Conservation (phyloP, 2,888 invertebrate species). For the Aspidapion aeneum region DNA sequence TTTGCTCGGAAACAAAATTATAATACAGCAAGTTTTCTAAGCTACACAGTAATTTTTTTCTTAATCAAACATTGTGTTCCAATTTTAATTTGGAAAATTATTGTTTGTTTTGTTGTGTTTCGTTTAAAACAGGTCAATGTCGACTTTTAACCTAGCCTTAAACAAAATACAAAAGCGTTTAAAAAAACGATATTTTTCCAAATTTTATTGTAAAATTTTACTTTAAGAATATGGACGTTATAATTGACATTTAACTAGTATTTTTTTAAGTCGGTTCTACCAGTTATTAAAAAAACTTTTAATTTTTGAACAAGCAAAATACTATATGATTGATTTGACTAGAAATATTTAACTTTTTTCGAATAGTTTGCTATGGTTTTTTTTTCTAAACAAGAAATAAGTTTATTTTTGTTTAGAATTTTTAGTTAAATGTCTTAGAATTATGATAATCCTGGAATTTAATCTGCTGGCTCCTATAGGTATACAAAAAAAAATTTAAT, state of each 20-base stretch:
- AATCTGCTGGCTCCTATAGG: too few relatives aligned
- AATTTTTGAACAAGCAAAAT: constrained; percentile 12
- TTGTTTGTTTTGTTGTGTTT: not conserved
- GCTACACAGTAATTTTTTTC: constrained; percentile 42
- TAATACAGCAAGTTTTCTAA: constrained; percentile 44
- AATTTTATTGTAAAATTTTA: not conserved
- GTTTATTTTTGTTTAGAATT: too few relatives aligned
- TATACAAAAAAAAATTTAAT: too few relatives aligned
- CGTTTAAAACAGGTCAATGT: not conserved
- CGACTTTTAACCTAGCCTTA: not conserved
- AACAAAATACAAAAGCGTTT: not conserved
- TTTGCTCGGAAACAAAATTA: constrained; percentile 25
- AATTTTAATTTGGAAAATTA: not conserved
- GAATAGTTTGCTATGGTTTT: too few relatives aligned
- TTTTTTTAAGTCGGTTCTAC: not conserved
- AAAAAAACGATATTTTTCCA: not conserved
- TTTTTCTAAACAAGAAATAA: too few relatives aligned
- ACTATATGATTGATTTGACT: not conserved
- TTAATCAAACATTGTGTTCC: not conserved
- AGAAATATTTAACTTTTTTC: too few relatives aligned
- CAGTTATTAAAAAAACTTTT: constrained; percentile 25
- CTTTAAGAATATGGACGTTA: constrained; percentile 37
- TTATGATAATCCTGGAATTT: too few relatives aligned
- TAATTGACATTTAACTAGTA: constrained; percentile 47
- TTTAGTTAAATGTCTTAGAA: too few relatives aligned